A percentile compares a stretch with the other conserved stretches of the same genome.
Evolutionary conservation across 2,113 vertebrate species (phyloP).

Genomic region (Leucosticte australis): DNA sequence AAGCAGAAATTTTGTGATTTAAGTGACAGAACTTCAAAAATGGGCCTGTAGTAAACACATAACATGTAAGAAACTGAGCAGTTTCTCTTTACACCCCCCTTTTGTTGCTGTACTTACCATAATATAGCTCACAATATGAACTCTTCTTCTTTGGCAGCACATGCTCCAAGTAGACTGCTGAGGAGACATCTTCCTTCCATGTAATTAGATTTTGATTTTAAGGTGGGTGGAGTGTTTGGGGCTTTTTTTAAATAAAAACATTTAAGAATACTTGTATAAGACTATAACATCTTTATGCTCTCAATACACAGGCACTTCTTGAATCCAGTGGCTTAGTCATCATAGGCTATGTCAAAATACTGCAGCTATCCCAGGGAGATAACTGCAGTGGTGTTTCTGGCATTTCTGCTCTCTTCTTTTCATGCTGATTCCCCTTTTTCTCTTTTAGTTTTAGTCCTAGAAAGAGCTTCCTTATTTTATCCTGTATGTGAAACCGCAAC

Average conservation of each 20-base stretch:
- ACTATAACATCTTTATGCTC: background rate
- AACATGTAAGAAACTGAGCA: background rate
- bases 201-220: background rate
- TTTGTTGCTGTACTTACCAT: background rate
- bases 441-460: background rate
- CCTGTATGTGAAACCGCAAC: background rate
- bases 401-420: background rate
- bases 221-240: background rate
- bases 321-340: background rate
- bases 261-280: background rate
- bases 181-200: background rate
- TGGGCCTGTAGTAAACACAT: background rate
- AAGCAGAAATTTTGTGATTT: background rate
- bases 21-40: background rate
- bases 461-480: background rate
- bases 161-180: background rate
- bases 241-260: background rate
- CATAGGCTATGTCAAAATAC: background rate
- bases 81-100: background rate
- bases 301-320: background rate
- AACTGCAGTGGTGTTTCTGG: background rate
- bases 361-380: background rate
- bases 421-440: background rate
- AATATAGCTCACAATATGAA: background rate
- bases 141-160: background rate